Evolutionary conservation across 2,797 vertebrate species (phyloP).

Genomic region (Otolemur crassicaudatus): DNA sequence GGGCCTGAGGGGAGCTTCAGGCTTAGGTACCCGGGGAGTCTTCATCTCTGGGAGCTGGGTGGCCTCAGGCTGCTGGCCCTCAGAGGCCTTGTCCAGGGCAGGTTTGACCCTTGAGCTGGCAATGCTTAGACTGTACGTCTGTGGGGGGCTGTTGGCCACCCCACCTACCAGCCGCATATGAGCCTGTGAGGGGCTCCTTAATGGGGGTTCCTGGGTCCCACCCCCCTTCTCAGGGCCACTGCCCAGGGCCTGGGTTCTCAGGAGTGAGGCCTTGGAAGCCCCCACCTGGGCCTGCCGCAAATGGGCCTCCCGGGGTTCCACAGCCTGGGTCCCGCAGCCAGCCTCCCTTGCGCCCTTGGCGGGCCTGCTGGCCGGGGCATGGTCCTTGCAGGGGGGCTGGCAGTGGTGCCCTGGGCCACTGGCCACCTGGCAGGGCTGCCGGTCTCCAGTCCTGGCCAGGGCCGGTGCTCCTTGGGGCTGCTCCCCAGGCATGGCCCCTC

Average conservation of each 20-base stretch:
- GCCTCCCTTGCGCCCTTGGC: slow-evolving; percentile 73
- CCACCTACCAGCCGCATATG: slow-evolving; percentile 90
- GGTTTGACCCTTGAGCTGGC: slow-evolving; percentile 91
- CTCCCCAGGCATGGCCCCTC: slow-evolving; percentile 89
- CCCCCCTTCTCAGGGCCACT: slow-evolving; percentile 89
- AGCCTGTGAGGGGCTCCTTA: slow-evolving; percentile 91
- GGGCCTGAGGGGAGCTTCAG: slow-evolving; percentile 91
- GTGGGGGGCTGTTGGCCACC: slow-evolving; percentile 92
- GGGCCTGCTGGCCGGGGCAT: slow-evolving; percentile 72
- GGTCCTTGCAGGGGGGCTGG: slow-evolving; percentile 91
- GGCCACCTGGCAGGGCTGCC: slow-evolving; percentile 91
- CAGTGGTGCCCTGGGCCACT: slow-evolving; percentile 89
- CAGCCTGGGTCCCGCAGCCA: slow-evolving; percentile 87
- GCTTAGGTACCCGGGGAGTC: slow-evolving; percentile 84
- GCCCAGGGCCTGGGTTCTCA: slow-evolving; percentile 89
- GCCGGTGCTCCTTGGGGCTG: slow-evolving; percentile 80
- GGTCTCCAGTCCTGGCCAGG: slow-evolving; percentile 94
- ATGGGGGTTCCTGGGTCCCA: slow-evolving; percentile 89
- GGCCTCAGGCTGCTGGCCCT: slow-evolving; percentile 94
- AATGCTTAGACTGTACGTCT: slow-evolving; percentile 94
- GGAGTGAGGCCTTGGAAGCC: slow-evolving; percentile 93
- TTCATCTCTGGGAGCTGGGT: slow-evolving; percentile 93
- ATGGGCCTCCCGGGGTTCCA: slow-evolving; percentile 92
- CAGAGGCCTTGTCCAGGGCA: slow-evolving; percentile 91
- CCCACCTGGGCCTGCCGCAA: slow-evolving; percentile 93